These are phyloP conservation scores for Oncorhynchus gorbuscha DNA, from an alignment of 2,113 vertebrate species.

Conservation along the genomic window DNA sequence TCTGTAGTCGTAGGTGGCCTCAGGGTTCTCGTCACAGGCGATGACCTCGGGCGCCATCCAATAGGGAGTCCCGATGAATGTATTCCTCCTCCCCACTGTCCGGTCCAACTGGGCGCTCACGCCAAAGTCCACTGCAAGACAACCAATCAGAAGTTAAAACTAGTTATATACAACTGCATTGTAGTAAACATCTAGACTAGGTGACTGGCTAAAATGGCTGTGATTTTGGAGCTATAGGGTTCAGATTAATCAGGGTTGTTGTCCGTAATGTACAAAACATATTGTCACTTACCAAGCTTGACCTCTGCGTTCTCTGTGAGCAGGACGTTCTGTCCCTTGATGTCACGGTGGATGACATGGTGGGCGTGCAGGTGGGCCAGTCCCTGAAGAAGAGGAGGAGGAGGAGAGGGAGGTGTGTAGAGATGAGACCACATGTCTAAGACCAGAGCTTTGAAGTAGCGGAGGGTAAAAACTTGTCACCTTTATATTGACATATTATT, in stretches of 20 bases:
- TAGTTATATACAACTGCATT: neutral
- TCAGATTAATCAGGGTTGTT: too few species aligned
- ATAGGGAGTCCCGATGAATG: slow-evolving; percentile 96
- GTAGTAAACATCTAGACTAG: neutral
- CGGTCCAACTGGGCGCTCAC: slow-evolving; percentile 96
- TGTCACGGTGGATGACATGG: slow-evolving; percentile 73
- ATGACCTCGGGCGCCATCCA: slow-evolving; percentile 99
- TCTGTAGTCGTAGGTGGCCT: slow-evolving; percentile 97
- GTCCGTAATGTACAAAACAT: too few species aligned
- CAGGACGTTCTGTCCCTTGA: slow-evolving; percentile 72
- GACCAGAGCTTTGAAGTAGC: neutral
- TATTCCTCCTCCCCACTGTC: slow-evolving; percentile 95
- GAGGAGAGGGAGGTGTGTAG: neutral
- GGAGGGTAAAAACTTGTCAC: neutral
- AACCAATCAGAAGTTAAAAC: neutral
- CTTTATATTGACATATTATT: neutral
- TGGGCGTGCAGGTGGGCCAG: slow-evolving; percentile 70
- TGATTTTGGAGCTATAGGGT: slow-evolving; percentile 4
- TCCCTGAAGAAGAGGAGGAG: slow-evolving; percentile 71
- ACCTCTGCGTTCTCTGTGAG: slow-evolving; percentile 71
- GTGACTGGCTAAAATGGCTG: neutral
- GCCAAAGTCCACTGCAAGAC: slow-evolving; percentile 89
- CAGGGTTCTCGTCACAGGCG: slow-evolving; percentile 97
- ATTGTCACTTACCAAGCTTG: slow-evolving; percentile 58
- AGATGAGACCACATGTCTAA: too few species aligned